phyloP scores from a whole-genome alignment of 2,797 vertebrate species.

The Urocyon cinereoargenteus region DNA sequence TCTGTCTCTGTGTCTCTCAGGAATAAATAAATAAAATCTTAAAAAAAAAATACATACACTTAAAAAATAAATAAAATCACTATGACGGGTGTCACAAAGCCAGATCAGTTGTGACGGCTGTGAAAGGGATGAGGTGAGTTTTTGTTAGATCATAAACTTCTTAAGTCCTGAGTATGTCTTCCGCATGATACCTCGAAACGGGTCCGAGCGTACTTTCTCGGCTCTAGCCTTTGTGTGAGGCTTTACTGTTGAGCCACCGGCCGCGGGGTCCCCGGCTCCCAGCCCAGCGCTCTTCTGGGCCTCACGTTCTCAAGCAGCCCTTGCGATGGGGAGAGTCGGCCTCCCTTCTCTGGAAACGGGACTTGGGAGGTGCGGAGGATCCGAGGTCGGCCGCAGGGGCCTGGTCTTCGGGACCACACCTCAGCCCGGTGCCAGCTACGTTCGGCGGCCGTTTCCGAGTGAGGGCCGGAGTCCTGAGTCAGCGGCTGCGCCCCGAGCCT shows the following conservation, averaged over 20 bases:
- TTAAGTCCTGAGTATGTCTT: not conserved
- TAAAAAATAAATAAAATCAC: too few species aligned
- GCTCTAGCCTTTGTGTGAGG: not conserved
- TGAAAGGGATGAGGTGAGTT: not conserved
- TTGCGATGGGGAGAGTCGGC: not conserved
- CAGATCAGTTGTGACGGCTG: not conserved
- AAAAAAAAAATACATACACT: too few species aligned
- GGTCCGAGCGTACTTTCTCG: not conserved
- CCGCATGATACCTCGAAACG: not conserved
- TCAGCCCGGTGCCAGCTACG: not conserved
- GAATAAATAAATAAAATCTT: too few species aligned
- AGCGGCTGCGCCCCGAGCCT: slow-evolving; percentile 61
- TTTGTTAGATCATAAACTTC: not conserved
- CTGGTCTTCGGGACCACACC: not conserved
- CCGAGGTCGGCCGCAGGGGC: not conserved
- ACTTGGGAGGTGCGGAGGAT: not conserved
- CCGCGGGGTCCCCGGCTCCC: not conserved
- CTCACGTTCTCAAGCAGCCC: not conserved
- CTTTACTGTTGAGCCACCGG: not conserved
- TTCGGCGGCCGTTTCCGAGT: not conserved
- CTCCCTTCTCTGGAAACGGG: not conserved
- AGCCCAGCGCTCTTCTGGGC: not conserved
- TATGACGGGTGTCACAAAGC: not conserved
- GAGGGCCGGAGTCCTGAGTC: slow-evolving; percentile 33
- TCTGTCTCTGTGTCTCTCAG: too few species aligned